A percentile compares a stretch with the other conserved stretches of the same genome.
Conservation (phyloP, 2,888 invertebrate genomes). For the Chymomyza caudatula region DNA sequence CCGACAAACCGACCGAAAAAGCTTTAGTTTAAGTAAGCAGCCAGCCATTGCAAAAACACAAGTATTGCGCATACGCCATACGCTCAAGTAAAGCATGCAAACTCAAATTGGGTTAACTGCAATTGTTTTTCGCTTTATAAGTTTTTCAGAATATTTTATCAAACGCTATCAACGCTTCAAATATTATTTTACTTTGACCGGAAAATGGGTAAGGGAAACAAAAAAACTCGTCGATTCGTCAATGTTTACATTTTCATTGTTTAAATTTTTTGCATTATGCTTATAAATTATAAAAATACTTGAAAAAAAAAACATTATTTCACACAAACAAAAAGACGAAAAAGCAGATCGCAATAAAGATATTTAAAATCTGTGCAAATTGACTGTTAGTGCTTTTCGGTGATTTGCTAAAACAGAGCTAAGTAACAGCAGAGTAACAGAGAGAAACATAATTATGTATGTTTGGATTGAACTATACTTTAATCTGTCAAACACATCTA, state of each 20-base stretch:
- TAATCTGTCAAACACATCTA: no score
- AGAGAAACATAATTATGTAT: neutral
- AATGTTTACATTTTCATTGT: slow-evolving; percentile 6
- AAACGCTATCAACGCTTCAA: neutral
- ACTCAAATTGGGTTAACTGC: neutral
- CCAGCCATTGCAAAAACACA: neutral
- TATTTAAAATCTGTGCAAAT: neutral
- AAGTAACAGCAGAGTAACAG: no score
- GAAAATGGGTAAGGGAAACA: neutral
- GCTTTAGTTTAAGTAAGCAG: neutral
- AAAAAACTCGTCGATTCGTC: neutral
- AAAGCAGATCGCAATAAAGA: neutral
- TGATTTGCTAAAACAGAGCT: neutral
- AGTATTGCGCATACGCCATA: slow-evolving; percentile 7
- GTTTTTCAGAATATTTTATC: neutral
- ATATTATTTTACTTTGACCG: no score
- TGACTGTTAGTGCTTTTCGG: neutral
- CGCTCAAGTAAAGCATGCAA: neutral
- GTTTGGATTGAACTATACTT: no score
- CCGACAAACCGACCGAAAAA: neutral
- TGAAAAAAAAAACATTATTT: neutral
- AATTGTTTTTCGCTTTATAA: neutral
- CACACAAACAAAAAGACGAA: no score
- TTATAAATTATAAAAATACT: slow-evolving; percentile 8
- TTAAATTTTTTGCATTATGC: neutral